A percentile compares a stretch with the other conserved stretches of the same genome.
These are phyloP conservation scores for Lampris megalopsis DNA, from an alignment of 2,113 vertebrate species.

Conservation along the genomic window DNA sequence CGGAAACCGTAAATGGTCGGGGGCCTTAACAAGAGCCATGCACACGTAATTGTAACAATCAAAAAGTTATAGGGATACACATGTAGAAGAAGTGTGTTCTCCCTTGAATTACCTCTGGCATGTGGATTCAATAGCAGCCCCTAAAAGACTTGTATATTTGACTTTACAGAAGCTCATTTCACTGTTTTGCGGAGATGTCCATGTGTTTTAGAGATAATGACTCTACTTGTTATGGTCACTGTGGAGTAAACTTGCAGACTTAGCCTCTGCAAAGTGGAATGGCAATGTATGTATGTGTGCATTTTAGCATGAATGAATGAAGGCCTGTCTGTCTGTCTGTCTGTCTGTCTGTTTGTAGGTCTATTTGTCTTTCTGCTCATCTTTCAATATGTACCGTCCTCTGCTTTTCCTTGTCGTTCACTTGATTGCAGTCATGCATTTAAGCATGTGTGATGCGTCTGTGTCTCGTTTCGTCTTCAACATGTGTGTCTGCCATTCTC, in stretches of 20 bases:
- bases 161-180: conserved; percentile 43
- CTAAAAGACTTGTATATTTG: conserved; percentile 53
- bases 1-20: conserved; percentile 70
- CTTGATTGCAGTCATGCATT: neutral
- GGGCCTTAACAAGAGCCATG: conserved; percentile 65
- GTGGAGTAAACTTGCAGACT: conserved; percentile 30
- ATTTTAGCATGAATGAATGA: conserved; percentile 22
- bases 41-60: conserved; percentile 71
- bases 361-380: conserved; percentile 13
- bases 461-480: too few relatives aligned
- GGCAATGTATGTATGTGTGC: conserved; percentile 5
- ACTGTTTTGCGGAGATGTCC: conserved; percentile 25
- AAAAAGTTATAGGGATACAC: conserved; percentile 62
- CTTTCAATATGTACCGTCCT: conserved; percentile 28
- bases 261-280: conserved; percentile 10
- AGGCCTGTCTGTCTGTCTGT: conserved; percentile 24
- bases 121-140: conserved; percentile 54
- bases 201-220: conserved; percentile 42
- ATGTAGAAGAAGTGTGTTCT: conserved; percentile 40
- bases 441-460: too few relatives aligned
- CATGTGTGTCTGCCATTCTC: neutral
- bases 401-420: neutral
- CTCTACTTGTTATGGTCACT: conserved; percentile 22
- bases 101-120: conserved; percentile 58
- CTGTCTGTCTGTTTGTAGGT: conserved; percentile 6